Percentiles rank a stretch among this genome's conserved stretches.
phyloP scores from a whole-genome alignment of 2,888 invertebrate genomes.

The Macrosiphum euphorbiae region DNA sequence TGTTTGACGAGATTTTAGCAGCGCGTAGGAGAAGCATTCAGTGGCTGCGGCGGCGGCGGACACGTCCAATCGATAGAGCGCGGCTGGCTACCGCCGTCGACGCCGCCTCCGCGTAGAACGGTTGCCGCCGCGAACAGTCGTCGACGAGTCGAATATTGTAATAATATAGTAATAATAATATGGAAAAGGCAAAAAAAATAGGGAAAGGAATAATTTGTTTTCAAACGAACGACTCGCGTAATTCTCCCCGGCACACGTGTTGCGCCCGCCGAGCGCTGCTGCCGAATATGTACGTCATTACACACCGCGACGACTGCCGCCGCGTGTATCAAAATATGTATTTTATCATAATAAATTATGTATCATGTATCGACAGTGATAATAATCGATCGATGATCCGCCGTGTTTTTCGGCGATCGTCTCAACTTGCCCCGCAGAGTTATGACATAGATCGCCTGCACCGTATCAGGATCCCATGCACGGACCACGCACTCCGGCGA shows the following conservation, averaged over 20 bases:
- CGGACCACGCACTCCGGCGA: neutral
- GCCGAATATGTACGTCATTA: neutral
- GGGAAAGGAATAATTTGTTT: neutral
- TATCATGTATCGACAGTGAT: neutral
- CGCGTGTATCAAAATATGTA: neutral
- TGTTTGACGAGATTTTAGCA: neutral
- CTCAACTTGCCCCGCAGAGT: constrained; percentile 23
- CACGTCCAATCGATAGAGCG: constrained; percentile 48
- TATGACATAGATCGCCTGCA: constrained; percentile 51
- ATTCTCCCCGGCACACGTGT: constrained; percentile 28
- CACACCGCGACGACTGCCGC: too few species aligned
- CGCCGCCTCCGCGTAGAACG: neutral
- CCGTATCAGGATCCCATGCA: constrained; percentile 42
- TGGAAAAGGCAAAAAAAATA: neutral
- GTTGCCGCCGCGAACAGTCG: neutral
- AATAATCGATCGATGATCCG: neutral
- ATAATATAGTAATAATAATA: neutral
- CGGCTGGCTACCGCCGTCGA: neutral
- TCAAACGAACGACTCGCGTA: neutral
- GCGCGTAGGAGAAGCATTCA: neutral
- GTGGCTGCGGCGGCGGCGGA: constrained; percentile 3
- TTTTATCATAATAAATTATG: neutral
- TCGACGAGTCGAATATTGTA: neutral
- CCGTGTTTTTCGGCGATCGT: neutral
- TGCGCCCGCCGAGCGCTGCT: neutral